A percentile compares a stretch with the other conserved stretches of the same genome.
Evolutionary conservation across 2,113 vertebrate species (phyloP).

Genomic region (Setophaga petechia): DNA sequence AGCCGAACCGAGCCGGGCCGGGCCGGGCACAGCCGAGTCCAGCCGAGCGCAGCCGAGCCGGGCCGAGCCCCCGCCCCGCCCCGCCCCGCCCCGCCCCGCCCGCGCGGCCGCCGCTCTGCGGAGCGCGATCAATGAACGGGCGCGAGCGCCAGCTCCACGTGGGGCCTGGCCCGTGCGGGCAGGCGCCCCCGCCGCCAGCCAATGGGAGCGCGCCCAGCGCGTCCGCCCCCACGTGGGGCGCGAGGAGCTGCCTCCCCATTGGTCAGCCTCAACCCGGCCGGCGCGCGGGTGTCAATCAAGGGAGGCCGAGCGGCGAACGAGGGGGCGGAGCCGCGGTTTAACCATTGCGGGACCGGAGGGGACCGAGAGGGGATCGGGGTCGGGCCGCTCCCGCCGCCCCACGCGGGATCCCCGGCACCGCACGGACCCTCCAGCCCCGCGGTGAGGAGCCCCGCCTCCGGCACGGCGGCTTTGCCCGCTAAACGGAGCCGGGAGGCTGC

Average conservation of each 20-base stretch:
- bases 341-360: not conserved
- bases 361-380: not conserved
- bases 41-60: too few species aligned
- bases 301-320: not conserved
- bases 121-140: conserved; percentile 59
- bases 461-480: not conserved
- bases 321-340: not conserved
- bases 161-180: conserved; percentile 63
- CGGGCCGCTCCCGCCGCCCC: not conserved
- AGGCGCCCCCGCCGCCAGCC: conserved; percentile 5
- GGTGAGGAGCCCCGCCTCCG: not conserved
- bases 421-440: not conserved
- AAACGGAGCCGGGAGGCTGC: not conserved
- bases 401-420: too few species aligned
- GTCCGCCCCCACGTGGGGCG: conserved; percentile 24
- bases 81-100: too few species aligned
- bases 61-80: too few species aligned
- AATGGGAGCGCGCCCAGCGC: not conserved
- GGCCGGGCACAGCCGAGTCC: too few species aligned
- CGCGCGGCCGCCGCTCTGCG: conserved; percentile 24
- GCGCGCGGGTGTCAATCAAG: conserved; percentile 45
- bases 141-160: conserved; percentile 69
- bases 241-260: not conserved
- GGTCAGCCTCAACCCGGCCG: not conserved
- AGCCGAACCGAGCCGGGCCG: too few species aligned